A percentile compares a stretch with the other conserved stretches of the same genome.
phyloP scores from a whole-genome alignment of 2,797 vertebrate genomes.

The Onychomys torridus region DNA sequence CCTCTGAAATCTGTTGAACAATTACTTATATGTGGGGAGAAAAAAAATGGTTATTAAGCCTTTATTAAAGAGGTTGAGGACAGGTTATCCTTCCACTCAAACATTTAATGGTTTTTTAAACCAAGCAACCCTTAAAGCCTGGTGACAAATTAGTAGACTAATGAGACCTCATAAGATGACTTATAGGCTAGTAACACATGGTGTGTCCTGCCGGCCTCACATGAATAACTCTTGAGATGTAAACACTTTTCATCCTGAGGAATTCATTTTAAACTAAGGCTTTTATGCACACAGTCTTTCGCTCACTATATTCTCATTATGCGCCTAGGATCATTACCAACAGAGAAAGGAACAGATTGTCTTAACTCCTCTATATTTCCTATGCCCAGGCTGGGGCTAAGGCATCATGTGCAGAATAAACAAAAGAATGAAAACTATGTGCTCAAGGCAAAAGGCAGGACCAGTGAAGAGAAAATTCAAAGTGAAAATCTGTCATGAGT shows the following conservation, averaged over 20 bases:
- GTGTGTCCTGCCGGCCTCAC: not conserved
- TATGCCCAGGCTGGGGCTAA: not conserved
- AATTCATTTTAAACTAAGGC: conserved; percentile 59
- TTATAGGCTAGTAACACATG: conserved; percentile 61
- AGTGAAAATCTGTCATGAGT: not conserved
- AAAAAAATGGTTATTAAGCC: conserved; percentile 75
- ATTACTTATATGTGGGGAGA: conserved; percentile 68
- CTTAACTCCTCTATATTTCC: not conserved
- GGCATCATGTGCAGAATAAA: not conserved
- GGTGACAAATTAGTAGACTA: conserved; percentile 62
- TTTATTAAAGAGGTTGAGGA: conserved; percentile 67
- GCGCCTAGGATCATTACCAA: not conserved
- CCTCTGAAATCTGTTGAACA: conserved; percentile 27
- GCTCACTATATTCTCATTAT: conserved; percentile 16
- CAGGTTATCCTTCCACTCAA: conserved; percentile 64
- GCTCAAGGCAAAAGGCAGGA: not conserved
- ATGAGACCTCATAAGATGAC: conserved; percentile 60
- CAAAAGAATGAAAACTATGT: not conserved
- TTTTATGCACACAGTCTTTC: not conserved
- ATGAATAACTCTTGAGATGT: conserved; percentile 58
- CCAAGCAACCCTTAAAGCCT: conserved; percentile 62
- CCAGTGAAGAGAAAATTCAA: not conserved
- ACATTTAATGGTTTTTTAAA: conserved; percentile 70
- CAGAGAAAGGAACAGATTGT: not conserved
- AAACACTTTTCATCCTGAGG: conserved; percentile 61